Evolutionary conservation across 2,797 vertebrate genomes (phyloP), one percentile per base, ranked within the genome.

Genomic region (Catostomus latipinnis): DNA sequence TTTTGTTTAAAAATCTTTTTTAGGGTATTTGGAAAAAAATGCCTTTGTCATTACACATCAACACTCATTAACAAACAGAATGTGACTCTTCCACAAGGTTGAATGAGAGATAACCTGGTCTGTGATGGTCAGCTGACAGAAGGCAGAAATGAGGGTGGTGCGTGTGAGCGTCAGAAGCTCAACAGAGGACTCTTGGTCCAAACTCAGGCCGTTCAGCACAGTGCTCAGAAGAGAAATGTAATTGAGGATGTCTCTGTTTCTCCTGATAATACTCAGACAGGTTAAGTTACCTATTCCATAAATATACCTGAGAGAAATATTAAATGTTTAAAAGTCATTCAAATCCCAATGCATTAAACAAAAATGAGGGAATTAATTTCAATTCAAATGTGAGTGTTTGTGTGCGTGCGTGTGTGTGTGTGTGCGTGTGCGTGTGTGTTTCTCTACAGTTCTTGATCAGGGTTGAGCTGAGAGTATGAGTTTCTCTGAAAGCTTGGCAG

Each of bases 381-480:
- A 34, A 34, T 34, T 34, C 34, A 89, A 88, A 89, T 96, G 86
- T n/a, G 43, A 6, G 56, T 11, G 52, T 52, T 60, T 34, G 34
- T 34, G 34, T 34, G 2, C 34, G 3, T 34, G 34, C 3, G 34
- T 34, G 22, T 3, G 22, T 22, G 22, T 18, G 16, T 18, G 16
- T 18, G 16, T 18, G 16, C 16, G 16, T 18, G 16, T 18, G 16
- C 3, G 34, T 34, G 22, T 63, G 53, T 52, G 66, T 22, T 56
- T 49, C 86, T 94, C 94, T 91, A 96, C 96, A 95, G 86, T 77
- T 93, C 90, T 75, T 90, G 66, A 5, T 90, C 91, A 34, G 90
- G 89, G 84, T 92, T 88, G 74, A 43, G 18, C 48, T 22, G 74
- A 11, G 82, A 71, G 1, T 82, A 86, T 13, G 78, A 1, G 48